Evolutionary conservation across 1,140 invertebrate genomes (phyloP), one percentile per base, ranked within the genome.

Genomic region (Papilio helenus): DNA sequence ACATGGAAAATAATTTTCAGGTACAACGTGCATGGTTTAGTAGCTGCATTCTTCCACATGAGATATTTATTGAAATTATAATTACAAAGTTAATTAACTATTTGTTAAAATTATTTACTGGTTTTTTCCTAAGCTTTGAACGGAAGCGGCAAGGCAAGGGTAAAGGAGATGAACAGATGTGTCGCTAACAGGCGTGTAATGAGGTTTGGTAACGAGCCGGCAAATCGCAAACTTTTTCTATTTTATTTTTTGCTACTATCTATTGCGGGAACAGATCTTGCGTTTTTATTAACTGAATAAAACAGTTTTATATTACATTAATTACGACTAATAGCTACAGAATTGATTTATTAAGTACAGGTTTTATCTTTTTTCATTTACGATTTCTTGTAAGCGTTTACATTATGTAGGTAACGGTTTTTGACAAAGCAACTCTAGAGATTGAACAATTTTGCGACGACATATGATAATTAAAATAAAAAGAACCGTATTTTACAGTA

Each of bases 131-230:
- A 26, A 20, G 39, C 5, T 12, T 74, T 26, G 4, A 76, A 58
- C 55, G 76, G 76, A 77, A 77, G 55, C 51, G 44, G 46, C 49
- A 20, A 55, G 44, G 49, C 76, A 65, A 77, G 76, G 76, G 55
- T 34, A 61, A 61, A 58, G 55, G 76, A 77, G 76, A 77, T 61
- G 76, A 77, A 77, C 76, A 77, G 76, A 77, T 77, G 76, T 61
- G 76, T 77, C n/a, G 58, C 76, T 77, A 77, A 77, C 76, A 77
- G 23, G 76, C 76, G 76, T 77, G 76, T 77, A 77, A 77, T 77
- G 76, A 77, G 34, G 8, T 61, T 61, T 65, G 55, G 18, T 65
- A 77, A 77, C 76, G 76, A 61, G 51, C 55, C 55, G 39, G 20
- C 18, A 42, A 77, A 77, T 61, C 51, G 29, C 55, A 61, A 39